Percentiles rank a stretch among this genome's conserved stretches.
Conservation (phyloP, 2,888 invertebrate genomes). For the Lacanobia oleracea region DNA sequence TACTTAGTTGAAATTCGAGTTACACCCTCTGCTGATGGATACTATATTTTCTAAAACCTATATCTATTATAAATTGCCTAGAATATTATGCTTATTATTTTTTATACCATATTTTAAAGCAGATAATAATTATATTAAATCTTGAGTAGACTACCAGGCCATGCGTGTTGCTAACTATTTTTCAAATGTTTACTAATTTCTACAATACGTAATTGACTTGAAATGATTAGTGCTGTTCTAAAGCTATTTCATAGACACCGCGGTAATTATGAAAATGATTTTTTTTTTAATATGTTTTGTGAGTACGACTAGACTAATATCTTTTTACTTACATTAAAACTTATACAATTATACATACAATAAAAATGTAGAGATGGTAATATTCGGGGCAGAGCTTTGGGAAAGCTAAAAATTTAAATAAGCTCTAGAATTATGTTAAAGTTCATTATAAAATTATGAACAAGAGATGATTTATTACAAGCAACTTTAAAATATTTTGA, state of each 20-base stretch:
- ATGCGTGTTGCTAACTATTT: conserved; percentile 25
- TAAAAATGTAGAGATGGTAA: background rate
- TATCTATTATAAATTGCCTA: conserved; percentile 5
- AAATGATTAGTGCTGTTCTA: conserved; percentile 34
- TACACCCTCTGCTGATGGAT: conserved; percentile 4
- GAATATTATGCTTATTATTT: conserved; percentile 32
- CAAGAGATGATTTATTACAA: background rate
- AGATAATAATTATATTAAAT: background rate
- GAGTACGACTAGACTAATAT: conserved; percentile 48
- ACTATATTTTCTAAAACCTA: conserved; percentile 2
- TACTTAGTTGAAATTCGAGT: conserved; percentile 6
- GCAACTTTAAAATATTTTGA: background rate
- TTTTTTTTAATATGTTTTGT: conserved; percentile 26
- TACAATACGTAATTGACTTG: conserved; percentile 47
- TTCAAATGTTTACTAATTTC: conserved; percentile 23
- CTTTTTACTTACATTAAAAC: conserved; percentile 39
- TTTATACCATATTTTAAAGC: conserved; percentile 13
- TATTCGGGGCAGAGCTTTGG: conserved; percentile 28
- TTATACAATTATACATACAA: conserved; percentile 14
- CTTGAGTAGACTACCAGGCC: conserved; percentile 27
- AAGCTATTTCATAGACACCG: conserved; percentile 42
- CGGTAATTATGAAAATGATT: background rate
- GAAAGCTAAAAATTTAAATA: conserved; percentile 16
- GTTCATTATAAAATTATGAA: background rate
- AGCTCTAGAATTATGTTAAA: background rate